Percentiles rank a stretch among this genome's conserved stretches.
Conservation (phyloP, 2,797 vertebrate genomes). For the Dipus sagitta region DNA sequence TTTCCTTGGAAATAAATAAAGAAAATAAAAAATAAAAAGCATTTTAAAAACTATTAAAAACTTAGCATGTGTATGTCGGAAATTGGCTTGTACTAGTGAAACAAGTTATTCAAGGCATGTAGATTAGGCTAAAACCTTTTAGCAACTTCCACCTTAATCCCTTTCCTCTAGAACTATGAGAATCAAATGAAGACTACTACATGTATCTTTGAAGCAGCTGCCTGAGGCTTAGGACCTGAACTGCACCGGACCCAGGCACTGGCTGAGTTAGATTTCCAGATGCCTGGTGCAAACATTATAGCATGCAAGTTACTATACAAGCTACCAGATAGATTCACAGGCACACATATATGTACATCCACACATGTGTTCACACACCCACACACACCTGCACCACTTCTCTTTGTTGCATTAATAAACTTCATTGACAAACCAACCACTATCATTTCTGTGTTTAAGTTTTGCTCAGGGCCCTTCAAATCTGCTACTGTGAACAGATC, state of each 20-base stretch:
- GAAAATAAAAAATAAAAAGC: not conserved
- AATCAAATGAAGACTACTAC: not conserved
- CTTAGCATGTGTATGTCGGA: not conserved
- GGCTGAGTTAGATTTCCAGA: not conserved
- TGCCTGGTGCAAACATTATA: not conserved
- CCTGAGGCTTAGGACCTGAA: not conserved
- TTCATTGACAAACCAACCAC: no score
- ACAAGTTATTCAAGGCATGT: not conserved
- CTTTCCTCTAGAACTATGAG: not conserved
- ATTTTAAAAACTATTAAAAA: conserved; percentile 10
- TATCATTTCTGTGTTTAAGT: no score
- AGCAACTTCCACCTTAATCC: not conserved
- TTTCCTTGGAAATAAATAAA: no score
- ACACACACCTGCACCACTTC: no score
- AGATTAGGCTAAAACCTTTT: not conserved
- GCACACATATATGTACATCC: no score
- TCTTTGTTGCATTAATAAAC: no score
- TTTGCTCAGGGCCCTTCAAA: no score
- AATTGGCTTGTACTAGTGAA: not conserved
- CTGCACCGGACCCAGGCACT: no score
- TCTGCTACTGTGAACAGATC: no score
- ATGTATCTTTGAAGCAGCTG: not conserved
- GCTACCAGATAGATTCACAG: no score
- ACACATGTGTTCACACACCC: no score
- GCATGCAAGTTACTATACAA: no score